Percentiles rank a stretch among this genome's conserved stretches.
These are phyloP conservation scores for Lysandra coridon DNA, from an alignment of 2,888 invertebrate genomes.

Conservation along the genomic window DNA sequence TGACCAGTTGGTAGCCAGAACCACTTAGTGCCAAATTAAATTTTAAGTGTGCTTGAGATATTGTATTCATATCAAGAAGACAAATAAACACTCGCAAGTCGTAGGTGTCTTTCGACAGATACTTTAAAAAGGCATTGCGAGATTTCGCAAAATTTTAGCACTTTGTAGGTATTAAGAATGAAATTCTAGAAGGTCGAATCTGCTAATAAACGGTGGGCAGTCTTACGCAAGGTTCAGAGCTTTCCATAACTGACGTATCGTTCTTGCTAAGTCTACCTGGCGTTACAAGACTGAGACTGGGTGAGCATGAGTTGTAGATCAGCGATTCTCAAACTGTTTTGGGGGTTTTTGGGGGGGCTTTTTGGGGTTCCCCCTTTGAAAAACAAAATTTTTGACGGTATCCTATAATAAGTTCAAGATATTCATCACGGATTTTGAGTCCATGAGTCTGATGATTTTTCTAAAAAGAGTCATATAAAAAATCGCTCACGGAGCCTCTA, in stretches of 20 bases:
- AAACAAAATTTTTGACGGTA: too few relatives aligned
- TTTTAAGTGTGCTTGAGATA: not conserved
- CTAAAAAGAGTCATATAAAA: too few relatives aligned
- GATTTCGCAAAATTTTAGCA: constrained; percentile 8
- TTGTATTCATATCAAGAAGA: not conserved
- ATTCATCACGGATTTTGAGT: too few relatives aligned
- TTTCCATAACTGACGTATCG: not conserved
- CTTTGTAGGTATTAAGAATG: not conserved
- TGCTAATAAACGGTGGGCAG: not conserved
- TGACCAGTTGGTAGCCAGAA: not conserved
- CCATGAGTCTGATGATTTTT: too few relatives aligned
- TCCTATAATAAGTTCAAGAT: too few relatives aligned
- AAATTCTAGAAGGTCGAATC: not conserved
- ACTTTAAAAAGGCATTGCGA: not conserved
- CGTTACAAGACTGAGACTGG: too few relatives aligned
- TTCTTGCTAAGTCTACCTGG: not conserved
- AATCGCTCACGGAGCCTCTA: too few relatives aligned
- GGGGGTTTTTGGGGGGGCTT: too few relatives aligned
- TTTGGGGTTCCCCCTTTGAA: too few relatives aligned
- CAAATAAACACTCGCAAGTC: not conserved
- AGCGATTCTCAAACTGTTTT: too few relatives aligned
- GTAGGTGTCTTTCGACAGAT: not conserved
- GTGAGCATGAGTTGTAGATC: too few relatives aligned
- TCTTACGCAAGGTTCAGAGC: not conserved
- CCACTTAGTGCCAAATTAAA: not conserved